Conservation (phyloP, 1,140 invertebrate genomes). For the Pygmarrhopalites habei region DNA sequence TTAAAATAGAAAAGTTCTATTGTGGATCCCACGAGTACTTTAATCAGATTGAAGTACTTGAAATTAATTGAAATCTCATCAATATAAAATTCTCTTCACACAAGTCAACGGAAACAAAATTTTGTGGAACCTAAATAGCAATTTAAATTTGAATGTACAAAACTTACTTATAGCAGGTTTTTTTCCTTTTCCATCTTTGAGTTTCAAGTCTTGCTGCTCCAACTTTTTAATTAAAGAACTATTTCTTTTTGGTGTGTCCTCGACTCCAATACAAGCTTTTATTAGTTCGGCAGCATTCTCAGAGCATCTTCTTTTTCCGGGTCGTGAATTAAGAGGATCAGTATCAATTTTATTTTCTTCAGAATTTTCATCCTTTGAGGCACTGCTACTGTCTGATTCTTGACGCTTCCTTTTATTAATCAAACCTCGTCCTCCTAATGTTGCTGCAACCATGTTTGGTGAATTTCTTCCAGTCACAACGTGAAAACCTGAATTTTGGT, state of each 20-base stretch:
- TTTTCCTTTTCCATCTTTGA: conserved; percentile 27
- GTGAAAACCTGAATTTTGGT: not conserved
- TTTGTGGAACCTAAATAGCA: too few relatives aligned
- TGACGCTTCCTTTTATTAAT: conserved; percentile 60
- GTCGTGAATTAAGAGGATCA: conserved; percentile 48
- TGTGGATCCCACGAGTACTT: too few relatives aligned
- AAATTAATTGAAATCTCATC: too few relatives aligned
- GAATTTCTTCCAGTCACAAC: conserved; percentile 1
- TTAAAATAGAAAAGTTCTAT: too few relatives aligned
- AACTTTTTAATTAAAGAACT: conserved; percentile 27
- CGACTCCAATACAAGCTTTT: conserved; percentile 60
- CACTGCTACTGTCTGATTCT: conserved; percentile 63
- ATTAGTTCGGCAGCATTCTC: conserved; percentile 60
- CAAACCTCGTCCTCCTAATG: conserved; percentile 8
- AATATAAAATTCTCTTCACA: too few relatives aligned
- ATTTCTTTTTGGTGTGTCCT: conserved; percentile 45
- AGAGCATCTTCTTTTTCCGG: conserved; percentile 57
- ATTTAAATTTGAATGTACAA: too few relatives aligned
- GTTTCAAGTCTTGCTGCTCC: conserved; percentile 28
- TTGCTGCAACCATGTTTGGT: not conserved
- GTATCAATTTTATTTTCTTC: conserved; percentile 31
- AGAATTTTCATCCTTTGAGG: conserved; percentile 40
- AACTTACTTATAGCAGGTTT: conserved; percentile 30
- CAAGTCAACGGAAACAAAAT: too few relatives aligned
- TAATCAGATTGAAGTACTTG: too few relatives aligned